Percentiles rank a stretch among this genome's conserved stretches.
These are phyloP conservation scores for Leucosticte australis DNA, from an alignment of 2,113 vertebrate genomes.

Conservation along the genomic window DNA sequence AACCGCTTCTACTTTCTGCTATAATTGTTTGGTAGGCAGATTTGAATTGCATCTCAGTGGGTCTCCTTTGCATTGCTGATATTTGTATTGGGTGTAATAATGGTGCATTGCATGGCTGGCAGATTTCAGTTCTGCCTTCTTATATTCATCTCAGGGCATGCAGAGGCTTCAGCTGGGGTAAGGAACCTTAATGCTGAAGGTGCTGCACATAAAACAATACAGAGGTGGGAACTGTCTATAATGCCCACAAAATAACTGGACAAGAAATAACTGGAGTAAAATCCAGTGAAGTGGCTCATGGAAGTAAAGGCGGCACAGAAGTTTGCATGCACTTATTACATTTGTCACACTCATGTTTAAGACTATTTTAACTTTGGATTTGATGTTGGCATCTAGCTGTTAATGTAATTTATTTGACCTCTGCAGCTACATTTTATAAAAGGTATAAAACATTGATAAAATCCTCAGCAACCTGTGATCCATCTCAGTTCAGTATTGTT, in stretches of 20 bases:
- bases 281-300: not conserved
- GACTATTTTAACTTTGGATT: not conserved
- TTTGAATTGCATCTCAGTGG: not conserved
- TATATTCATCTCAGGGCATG: not conserved
- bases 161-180: not conserved
- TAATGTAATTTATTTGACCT: not conserved
- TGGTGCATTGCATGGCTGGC: not conserved
- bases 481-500: not conserved
- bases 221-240: not conserved
- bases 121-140: not conserved
- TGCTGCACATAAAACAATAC: not conserved
- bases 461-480: not conserved
- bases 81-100: not conserved
- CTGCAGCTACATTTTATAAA: not conserved
- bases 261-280: not conserved
- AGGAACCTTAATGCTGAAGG: not conserved
- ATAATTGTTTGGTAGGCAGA: not conserved
- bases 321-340: fast-evolving
- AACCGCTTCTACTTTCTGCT: not conserved
- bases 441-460: not conserved
- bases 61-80: not conserved
- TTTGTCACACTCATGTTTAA: not conserved
- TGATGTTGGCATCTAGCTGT: not conserved
- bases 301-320: not conserved
- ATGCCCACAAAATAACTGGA: not conserved